These are phyloP conservation scores for Galerucella nymphaeae DNA, from an alignment of 2,888 invertebrate genomes.

Conservation along the genomic window DNA sequence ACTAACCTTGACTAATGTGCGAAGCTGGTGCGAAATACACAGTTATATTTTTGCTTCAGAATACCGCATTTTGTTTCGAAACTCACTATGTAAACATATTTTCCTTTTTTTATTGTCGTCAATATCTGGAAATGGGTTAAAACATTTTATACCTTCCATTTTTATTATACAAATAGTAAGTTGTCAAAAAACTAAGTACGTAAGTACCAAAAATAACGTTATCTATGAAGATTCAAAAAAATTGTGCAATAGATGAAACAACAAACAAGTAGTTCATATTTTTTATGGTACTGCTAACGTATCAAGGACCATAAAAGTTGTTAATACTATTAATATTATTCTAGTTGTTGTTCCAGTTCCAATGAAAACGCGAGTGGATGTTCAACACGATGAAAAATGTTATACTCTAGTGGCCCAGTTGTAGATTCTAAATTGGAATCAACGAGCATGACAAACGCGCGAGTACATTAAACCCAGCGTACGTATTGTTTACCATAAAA, in stretches of 20 bases:
- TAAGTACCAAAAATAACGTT: too few species aligned
- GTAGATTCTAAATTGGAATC: constrained; percentile 41
- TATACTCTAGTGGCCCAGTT: constrained; percentile 47
- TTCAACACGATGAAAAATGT: constrained; percentile 18
- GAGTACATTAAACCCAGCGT: constrained; percentile 48
- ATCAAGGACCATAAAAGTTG: constrained; percentile 2
- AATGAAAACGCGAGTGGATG: constrained; percentile 15
- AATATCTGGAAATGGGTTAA: too few species aligned
- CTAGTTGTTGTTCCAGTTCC: constrained; percentile 1
- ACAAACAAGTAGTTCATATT: not conserved
- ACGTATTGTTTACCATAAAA: constrained; percentile 45
- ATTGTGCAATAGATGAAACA: not conserved
- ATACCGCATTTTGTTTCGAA: too few species aligned
- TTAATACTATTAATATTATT: constrained; percentile 1
- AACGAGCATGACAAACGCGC: constrained; percentile 30
- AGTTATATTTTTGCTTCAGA: too few species aligned
- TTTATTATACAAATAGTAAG: too few species aligned
- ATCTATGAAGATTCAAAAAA: not conserved
- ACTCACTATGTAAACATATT: too few species aligned
- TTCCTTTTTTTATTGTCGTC: too few species aligned
- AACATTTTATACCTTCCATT: too few species aligned
- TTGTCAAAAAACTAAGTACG: too few species aligned
- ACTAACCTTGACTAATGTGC: too few species aligned
- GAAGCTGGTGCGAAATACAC: too few species aligned
- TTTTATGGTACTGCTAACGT: not conserved